Conservation (phyloP, 2,797 vertebrate genomes). For the Ctenochaetus hawaiiensis region DNA sequence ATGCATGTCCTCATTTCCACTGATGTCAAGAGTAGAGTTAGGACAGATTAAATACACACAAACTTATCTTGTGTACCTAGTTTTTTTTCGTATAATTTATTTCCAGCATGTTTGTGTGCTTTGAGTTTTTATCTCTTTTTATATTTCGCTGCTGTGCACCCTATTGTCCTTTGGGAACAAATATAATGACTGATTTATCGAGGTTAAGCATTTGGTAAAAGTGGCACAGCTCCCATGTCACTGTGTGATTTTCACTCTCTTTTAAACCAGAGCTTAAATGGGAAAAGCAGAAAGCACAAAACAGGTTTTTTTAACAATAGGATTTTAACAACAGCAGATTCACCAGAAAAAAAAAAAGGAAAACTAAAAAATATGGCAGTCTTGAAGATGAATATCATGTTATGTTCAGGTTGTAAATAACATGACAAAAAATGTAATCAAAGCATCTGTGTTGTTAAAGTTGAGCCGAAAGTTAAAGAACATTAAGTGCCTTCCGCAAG, state of each 20-base stretch:
- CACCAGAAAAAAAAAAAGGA: not conserved
- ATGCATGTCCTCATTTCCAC: no score
- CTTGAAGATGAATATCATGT: not conserved
- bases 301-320: conserved; percentile 9
- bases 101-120: not conserved
- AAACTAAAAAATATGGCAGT: not conserved
- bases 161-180: not conserved
- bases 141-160: not conserved
- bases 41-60: no score
- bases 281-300: conserved; percentile 12
- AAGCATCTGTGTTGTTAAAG: not conserved
- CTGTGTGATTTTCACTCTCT: not conserved
- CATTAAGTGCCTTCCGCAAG: not conserved
- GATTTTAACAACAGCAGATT: no score
- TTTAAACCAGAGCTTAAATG: not conserved
- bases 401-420: not conserved
- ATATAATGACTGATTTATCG: not conserved
- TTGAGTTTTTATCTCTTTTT: not conserved
- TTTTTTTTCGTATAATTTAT: not conserved
- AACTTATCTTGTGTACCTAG: not conserved
- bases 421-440: not conserved
- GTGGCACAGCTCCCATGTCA: not conserved
- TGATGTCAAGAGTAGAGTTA: no score
- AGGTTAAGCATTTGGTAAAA: not conserved
- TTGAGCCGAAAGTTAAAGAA: not conserved